Conservation (phyloP, 2,797 vertebrate species). For the Urocyon cinereoargenteus region DNA sequence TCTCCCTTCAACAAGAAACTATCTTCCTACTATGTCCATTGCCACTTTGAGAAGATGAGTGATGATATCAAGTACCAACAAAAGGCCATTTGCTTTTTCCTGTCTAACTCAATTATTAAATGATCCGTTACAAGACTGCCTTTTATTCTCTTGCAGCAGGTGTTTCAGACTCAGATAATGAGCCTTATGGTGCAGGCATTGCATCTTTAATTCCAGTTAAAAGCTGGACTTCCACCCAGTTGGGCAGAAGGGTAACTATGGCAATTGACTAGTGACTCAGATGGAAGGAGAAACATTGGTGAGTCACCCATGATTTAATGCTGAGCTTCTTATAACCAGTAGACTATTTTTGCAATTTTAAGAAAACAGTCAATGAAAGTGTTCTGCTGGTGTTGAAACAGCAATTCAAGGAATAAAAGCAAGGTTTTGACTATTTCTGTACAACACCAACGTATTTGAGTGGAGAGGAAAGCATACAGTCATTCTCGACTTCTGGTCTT, state of each 20-base stretch:
- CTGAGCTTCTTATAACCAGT: not conserved
- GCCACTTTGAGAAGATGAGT: constrained; percentile 9
- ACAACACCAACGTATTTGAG: not conserved
- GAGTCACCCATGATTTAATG: constrained; percentile 23
- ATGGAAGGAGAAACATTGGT: not conserved
- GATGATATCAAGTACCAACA: constrained; percentile 6
- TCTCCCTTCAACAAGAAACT: not conserved
- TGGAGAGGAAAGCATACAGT: not conserved
- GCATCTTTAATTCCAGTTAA: constrained; percentile 62
- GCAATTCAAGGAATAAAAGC: not conserved
- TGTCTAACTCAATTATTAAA: constrained; percentile 66
- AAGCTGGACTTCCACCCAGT: constrained; percentile 19
- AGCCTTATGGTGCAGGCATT: not conserved
- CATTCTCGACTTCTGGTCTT: not conserved
- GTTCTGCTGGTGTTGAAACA: not conserved
- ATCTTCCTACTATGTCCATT: not conserved
- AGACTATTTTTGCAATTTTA: constrained; percentile 26
- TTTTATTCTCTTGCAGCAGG: constrained; percentile 64
- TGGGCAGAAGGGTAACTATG: constrained; percentile 22
- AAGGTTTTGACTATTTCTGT: not conserved
- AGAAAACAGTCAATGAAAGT: not conserved
- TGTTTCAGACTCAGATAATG: constrained; percentile 69
- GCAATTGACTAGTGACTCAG: constrained; percentile 56
- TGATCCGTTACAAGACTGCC: constrained; percentile 29
- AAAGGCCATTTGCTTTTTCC: constrained; percentile 43